Evolutionary conservation across 2,888 invertebrate species (phyloP).

Genomic region (Tetramorium bicarinatum): DNA sequence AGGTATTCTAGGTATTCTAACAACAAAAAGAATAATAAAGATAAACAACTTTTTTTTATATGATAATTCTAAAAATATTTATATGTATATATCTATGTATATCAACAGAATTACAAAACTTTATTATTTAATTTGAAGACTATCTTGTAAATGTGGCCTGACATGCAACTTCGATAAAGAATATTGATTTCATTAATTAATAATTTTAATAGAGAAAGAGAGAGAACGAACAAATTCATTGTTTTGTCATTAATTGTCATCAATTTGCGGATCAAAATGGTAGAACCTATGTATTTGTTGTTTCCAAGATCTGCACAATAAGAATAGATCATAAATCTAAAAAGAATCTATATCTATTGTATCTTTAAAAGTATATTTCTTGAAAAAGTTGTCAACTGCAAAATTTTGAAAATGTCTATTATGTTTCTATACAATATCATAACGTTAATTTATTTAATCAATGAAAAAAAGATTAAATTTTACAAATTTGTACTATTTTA

Average conservation of each 20-base stretch:
- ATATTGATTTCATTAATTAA: not conserved
- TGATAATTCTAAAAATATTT: not conserved
- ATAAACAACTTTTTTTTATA: not conserved
- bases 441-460: not conserved
- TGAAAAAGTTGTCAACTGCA: not conserved
- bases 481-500: not conserved
- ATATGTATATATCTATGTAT: not conserved
- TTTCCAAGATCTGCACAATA: not conserved
- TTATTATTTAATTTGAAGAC: conserved; percentile 3
- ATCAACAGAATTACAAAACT: not conserved
- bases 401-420: not conserved
- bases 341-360: not conserved
- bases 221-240: not conserved
- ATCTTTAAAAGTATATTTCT: not conserved
- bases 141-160: not conserved
- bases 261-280: not conserved
- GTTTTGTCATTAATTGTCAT: not conserved
- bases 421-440: not conserved
- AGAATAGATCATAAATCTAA: not conserved
- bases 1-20: no score
- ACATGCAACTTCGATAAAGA: not conserved
- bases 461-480: conserved; percentile 2
- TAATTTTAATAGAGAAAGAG: not conserved
- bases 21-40: not conserved
- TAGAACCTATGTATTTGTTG: not conserved